These are phyloP conservation scores for Torymus texanus DNA, from an alignment of 2,888 invertebrate species.

Conservation along the genomic window DNA sequence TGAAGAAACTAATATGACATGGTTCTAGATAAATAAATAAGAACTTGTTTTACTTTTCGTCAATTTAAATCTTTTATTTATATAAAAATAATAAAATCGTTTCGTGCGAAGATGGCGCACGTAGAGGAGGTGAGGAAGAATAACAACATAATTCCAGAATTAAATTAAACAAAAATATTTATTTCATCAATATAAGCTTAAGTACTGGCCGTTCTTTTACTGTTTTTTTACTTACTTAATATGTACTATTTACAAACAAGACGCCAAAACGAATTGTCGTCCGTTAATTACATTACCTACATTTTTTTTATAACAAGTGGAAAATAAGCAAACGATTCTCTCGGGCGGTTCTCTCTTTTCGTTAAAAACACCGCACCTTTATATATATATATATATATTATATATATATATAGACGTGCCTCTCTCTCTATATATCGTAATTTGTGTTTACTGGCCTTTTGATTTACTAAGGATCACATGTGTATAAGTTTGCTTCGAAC, in stretches of 20 bases:
- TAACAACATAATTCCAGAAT: slow-evolving; percentile 23
- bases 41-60: too few species aligned
- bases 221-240: slow-evolving; percentile 50
- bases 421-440: slow-evolving; percentile 41
- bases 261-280: slow-evolving; percentile 54
- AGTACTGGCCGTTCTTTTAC: slow-evolving; percentile 70
- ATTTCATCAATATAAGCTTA: slow-evolving; percentile 58
- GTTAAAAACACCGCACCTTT: slow-evolving; percentile 43
- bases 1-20: too few species aligned
- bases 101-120: neutral
- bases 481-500: slow-evolving; percentile 52
- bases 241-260: slow-evolving; percentile 61
- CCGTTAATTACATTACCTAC: slow-evolving; percentile 53
- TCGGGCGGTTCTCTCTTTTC: slow-evolving; percentile 13
- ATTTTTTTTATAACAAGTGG: slow-evolving; percentile 50
- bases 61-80: slow-evolving; percentile 12
- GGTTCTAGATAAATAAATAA: too few species aligned
- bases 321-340: slow-evolving; percentile 50
- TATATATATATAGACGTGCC: slow-evolving; percentile 26
- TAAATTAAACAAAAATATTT: slow-evolving; percentile 64
- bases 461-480: slow-evolving; percentile 59
- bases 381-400: too few species aligned
- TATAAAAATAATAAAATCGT: neutral
- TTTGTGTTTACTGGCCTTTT: slow-evolving; percentile 58
- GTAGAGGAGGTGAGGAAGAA: neutral